Evolutionary conservation across 2,888 invertebrate genomes (phyloP), one percentile per base, ranked within the genome.

Genomic region (Theretra japonica): DNA sequence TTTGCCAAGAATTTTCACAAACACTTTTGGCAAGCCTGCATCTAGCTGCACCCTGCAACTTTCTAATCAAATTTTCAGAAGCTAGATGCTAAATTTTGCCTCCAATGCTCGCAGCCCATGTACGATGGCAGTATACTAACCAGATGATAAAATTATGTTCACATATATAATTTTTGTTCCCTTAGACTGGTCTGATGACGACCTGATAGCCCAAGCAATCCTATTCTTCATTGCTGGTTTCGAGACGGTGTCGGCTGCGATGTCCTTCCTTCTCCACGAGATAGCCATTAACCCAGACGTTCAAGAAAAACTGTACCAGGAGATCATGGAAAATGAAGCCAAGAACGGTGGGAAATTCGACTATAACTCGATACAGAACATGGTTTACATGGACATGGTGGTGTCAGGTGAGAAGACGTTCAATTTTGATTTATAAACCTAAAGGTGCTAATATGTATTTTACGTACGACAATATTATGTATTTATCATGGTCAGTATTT

Each of bases 381-480:
- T 96, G 95, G 91, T 90, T 28, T 96, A 96, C 76, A 79, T 96
- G 86, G 96, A 96, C 72, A 95, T 95, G 95, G 95, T 96, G 0
- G 84, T 96, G 0, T 94, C 95, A 77, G 95, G 95, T 95, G 23
- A 71, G 65, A 4, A 28, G 1, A 28, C 2, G 93, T 53, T 6
- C 5, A 2, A 41, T 41, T 41, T 41, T 15, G 11, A 68, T 30
- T 73, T 70, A 72, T 75, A 15, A 2, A 41, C 3, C 15, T 79
- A 78, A 95, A 95, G 78, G 72, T 90, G 0, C 79, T 95, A 5
- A 83, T 41, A 11, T 41, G 4, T 28, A 28, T 0, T 11, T 41
- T 41, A 15, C 15, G 15, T 2, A 15, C 11, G 41, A 2, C 2
- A 41, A 15, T 41, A 41, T 11, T 11, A 41, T 33, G 33, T 7